These are phyloP conservation scores for Melanogrammus aeglefinus DNA, from an alignment of 2,797 vertebrate species.

Conservation along the genomic window DNA sequence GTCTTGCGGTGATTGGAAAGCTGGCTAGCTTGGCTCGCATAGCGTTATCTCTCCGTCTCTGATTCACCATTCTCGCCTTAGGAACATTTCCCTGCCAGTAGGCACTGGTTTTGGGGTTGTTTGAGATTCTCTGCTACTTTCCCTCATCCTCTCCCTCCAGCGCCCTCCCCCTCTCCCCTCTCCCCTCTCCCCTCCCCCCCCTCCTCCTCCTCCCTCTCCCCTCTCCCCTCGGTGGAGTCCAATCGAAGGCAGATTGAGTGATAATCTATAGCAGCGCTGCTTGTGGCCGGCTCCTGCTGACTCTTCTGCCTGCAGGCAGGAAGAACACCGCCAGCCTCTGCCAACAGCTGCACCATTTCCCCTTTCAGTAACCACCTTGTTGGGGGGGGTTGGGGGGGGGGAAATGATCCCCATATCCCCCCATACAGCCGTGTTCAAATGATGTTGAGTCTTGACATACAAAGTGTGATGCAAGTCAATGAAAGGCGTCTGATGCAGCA, in stretches of 20 bases:
- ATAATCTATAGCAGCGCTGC: conserved; percentile 69
- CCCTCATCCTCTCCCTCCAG: conserved; percentile 33
- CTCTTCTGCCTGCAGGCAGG: conserved; percentile 33
- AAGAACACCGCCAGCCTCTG: neutral
- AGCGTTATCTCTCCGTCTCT: conserved; percentile 71
- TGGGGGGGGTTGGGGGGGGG: neutral
- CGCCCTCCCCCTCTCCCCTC: conserved; percentile 37
- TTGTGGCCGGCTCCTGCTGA: neutral
- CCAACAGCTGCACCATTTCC: neutral
- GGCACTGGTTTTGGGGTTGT: conserved; percentile 49
- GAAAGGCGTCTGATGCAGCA: neutral
- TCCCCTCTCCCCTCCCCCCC: conserved; percentile 41
- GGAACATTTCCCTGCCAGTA: conserved; percentile 9
- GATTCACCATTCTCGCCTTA: conserved; percentile 70
- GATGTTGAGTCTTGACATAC: neutral
- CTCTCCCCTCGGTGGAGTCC: conserved; percentile 51
- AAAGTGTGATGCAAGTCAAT: neutral
- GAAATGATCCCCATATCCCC: neutral
- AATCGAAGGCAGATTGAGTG: conserved; percentile 76
- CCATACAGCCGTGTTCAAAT: neutral
- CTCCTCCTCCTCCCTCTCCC: conserved; percentile 35
- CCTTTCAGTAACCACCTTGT: neutral
- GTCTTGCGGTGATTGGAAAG: conserved; percentile 62
- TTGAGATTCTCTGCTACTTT: conserved; percentile 50
- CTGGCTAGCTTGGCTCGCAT: conserved; percentile 55